Evolutionary conservation across 1,140 invertebrate genomes (phyloP).

Genomic region (Zaprionus taronus): DNA sequence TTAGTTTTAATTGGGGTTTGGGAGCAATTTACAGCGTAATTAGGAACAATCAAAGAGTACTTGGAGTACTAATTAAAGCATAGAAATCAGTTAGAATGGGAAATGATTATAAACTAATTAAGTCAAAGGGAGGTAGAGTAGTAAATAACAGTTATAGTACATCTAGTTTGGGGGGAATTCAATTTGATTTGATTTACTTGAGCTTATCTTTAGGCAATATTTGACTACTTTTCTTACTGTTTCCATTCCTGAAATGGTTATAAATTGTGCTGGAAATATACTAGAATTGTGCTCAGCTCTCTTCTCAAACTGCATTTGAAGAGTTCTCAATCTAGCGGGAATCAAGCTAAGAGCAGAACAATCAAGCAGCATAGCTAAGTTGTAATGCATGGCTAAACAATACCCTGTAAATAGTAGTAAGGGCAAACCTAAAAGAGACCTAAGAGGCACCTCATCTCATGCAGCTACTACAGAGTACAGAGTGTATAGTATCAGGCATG

Average conservation of each 20-base stretch:
- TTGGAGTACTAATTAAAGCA: background rate
- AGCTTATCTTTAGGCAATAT: background rate
- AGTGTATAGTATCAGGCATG: too few species aligned
- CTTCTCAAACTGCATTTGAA: too few species aligned
- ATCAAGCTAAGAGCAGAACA: too few species aligned
- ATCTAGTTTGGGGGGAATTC: background rate
- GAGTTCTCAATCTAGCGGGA: too few species aligned
- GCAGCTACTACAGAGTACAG: background rate
- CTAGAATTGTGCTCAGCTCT: too few species aligned
- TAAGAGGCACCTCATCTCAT: background rate
- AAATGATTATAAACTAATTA: background rate
- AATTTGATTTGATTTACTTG: background rate
- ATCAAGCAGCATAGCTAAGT: background rate
- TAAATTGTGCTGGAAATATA: too few species aligned
- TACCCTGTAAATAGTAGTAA: background rate
- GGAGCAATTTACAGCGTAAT: background rate
- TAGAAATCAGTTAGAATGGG: background rate
- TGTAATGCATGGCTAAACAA: background rate
- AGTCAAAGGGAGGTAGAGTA: background rate
- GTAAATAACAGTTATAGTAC: background rate
- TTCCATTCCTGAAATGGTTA: too few species aligned
- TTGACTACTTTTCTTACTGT: background rate
- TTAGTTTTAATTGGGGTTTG: constrained; percentile 14
- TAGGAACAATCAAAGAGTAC: constrained; percentile 18
- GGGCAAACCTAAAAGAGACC: background rate